Evolutionary conservation across 2,888 invertebrate species (phyloP), one percentile per base, ranked within the genome.

Genomic region (Pyrrhosoma nymphula): DNA sequence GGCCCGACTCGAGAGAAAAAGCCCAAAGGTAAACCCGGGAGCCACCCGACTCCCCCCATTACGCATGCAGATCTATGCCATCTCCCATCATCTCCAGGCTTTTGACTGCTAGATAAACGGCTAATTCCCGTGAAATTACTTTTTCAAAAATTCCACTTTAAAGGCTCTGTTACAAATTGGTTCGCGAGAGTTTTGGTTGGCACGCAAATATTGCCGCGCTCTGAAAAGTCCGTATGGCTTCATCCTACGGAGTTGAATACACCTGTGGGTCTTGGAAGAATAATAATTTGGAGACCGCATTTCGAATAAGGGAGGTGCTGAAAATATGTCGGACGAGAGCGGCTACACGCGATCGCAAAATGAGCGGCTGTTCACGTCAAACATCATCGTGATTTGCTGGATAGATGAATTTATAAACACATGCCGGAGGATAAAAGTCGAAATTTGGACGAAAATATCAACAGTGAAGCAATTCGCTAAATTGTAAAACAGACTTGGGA

Each of bases 51-150:
- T 26, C 10, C 35, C n/a, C 35, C 82, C 30, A 82, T 82, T 82
- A 82, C 82, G 82, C 82, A 82, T 82, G 30, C 82, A 82, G 82
- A 82, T 82, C 82, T 82, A 82, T n/a, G 69, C 82, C 60, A 56
- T 30, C 30, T 82, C 82, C 82, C 14, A 82, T 82, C 82, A 82
- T 82, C 82, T 82, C 18, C 82, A 26, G 26, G 0, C 35, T 35
- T n/a, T n/a, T n/a, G 30, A 35, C 30, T 82, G 30, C 16, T 82
- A 35, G 82, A 30, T 82, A 82, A 82, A 82, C 35, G 82, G 35
- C 14, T 14, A 35, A 82, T 82, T 35, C 35, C 82, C 35, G 16
- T 82, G 82, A 82, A 82, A 82, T 35, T 82, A n/a, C 69, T 82
- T 82, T 35, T 35, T 82, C 82, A 82, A 82, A 82, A 82, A 82